phyloP scores from a whole-genome alignment of 2,113 vertebrate species.

The Triplophysa dalaica region DNA sequence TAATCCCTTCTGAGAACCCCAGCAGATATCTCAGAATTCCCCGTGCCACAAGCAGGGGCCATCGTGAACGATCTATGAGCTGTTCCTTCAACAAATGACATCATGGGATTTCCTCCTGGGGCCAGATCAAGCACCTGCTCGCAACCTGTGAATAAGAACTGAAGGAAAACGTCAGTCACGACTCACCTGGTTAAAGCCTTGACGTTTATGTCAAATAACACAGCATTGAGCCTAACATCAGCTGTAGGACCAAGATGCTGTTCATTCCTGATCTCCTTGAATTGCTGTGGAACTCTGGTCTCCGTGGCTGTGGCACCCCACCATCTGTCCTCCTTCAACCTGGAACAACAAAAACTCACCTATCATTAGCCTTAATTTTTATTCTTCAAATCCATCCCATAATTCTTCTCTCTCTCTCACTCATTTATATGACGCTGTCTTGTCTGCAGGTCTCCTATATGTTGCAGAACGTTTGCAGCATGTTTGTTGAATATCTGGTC shows the following conservation, averaged over 20 bases:
- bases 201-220: neutral
- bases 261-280: neutral
- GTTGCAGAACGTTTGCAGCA: conserved; percentile 44
- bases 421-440: conserved; percentile 52
- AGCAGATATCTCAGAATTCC: conserved; percentile 43
- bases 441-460: conserved; percentile 55
- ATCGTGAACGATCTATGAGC: conserved; percentile 39
- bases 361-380: neutral
- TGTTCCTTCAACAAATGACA: conserved; percentile 55
- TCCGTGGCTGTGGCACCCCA: conserved; percentile 10
- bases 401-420: conserved; percentile 22
- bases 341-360: neutral
- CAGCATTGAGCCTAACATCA: neutral
- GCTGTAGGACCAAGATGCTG: neutral
- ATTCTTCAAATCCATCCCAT: neutral
- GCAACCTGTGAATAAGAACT: conserved; percentile 41
- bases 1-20: neutral
- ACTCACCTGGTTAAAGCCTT: too few species aligned
- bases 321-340: conserved; percentile 53
- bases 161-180: neutral
- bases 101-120: conserved; percentile 56
- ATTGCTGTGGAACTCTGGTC: neutral
- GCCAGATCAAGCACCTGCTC: conserved; percentile 42
- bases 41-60: conserved; percentile 2
- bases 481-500: conserved; percentile 4